phyloP scores from a whole-genome alignment of 2,113 vertebrate species.

The Taxidea taxus region DNA sequence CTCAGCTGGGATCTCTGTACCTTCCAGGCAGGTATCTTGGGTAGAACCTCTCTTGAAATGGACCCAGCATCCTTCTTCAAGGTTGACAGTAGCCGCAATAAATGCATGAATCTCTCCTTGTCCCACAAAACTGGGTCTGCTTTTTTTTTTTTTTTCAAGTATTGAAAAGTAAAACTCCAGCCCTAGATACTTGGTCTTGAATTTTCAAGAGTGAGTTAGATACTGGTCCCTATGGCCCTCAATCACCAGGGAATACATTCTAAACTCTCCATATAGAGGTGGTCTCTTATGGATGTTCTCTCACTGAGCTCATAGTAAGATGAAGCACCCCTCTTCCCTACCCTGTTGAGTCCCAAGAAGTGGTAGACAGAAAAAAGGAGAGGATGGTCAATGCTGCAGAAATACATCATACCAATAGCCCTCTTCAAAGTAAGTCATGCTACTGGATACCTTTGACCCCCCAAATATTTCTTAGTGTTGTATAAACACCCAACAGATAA shows the following conservation, averaged over 20 bases:
- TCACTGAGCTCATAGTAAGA: not conserved
- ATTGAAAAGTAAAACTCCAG: not conserved
- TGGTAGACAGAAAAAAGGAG: not conserved
- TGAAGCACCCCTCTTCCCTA: not conserved
- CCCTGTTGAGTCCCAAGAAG: not conserved
- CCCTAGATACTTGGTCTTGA: not conserved
- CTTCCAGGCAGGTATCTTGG: not conserved
- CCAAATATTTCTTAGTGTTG: not conserved
- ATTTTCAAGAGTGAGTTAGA: conserved; percentile 1
- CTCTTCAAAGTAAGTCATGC: not conserved
- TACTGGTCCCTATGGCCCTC: not conserved
- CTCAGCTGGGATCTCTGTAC: not conserved
- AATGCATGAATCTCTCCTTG: not conserved
- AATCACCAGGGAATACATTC: not conserved
- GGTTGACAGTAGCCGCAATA: not conserved
- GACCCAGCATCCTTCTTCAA: not conserved
- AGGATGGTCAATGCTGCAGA: not conserved
- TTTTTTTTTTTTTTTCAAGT: not conserved
- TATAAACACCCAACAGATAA: not conserved
- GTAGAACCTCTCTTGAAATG: not conserved
- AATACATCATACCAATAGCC: not conserved
- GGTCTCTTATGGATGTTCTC: not conserved
- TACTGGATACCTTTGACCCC: not conserved
- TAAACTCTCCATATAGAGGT: not conserved
- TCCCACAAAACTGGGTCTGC: not conserved